Conservation (phyloP, 2,113 vertebrate species). For the Crocuta crocuta region DNA sequence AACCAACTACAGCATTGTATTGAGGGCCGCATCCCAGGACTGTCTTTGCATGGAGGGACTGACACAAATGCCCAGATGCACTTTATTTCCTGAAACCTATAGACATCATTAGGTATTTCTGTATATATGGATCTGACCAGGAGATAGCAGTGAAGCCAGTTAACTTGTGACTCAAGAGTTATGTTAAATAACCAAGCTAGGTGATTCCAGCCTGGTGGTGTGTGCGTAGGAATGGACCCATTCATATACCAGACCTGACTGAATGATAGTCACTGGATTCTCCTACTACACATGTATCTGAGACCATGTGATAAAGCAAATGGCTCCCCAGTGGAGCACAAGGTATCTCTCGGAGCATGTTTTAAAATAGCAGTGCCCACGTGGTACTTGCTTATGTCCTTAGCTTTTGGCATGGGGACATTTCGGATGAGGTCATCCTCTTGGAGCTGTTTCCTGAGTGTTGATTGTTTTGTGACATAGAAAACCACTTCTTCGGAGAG, state of each 20-base stretch:
- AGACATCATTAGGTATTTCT: background rate
- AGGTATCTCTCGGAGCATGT: background rate
- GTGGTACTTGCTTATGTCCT: slow-evolving; percentile 36
- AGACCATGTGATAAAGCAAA: background rate
- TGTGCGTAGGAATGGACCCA: background rate
- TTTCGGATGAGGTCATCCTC: slow-evolving; percentile 62
- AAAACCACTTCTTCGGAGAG: slow-evolving; percentile 56
- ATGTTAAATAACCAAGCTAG: background rate
- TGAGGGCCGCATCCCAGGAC: background rate
- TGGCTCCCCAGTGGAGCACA: background rate
- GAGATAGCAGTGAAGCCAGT: background rate
- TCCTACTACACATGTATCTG: too few species aligned
- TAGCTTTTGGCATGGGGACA: slow-evolving; percentile 61
- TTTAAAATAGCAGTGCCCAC: slow-evolving; percentile 23
- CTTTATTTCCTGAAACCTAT: background rate
- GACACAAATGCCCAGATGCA: background rate
- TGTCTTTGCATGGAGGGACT: background rate
- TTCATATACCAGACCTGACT: background rate
- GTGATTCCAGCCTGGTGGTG: background rate
- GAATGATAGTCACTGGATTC: background rate
- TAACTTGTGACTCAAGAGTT: background rate
- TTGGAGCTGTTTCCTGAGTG: slow-evolving; percentile 66
- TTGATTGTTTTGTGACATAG: slow-evolving; percentile 48
- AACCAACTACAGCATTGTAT: background rate
- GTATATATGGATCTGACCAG: background rate